phyloP scores from a whole-genome alignment of 2,888 invertebrate genomes.

The Crioceris asparagi region DNA sequence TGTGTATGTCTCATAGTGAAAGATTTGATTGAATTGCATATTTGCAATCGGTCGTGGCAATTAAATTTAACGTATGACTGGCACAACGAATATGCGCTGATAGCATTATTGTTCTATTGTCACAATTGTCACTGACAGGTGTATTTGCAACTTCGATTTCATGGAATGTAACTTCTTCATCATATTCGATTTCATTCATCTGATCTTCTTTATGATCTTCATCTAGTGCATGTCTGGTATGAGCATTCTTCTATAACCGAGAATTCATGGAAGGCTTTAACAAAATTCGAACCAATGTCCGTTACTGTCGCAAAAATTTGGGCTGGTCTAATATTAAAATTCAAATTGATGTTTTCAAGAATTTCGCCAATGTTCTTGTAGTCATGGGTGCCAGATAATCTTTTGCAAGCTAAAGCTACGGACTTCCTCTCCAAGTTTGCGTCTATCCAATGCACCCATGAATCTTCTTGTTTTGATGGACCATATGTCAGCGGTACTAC shows the following conservation, averaged over 20 bases:
- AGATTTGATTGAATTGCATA: too few species aligned
- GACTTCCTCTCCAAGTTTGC: conserved; percentile 10
- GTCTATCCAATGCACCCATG: conserved; percentile 6
- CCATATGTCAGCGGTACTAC: conserved; percentile 9
- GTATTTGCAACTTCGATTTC: too few species aligned
- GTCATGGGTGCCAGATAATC: conserved; percentile 12
- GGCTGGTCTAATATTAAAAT: conserved; percentile 5
- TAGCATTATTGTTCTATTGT: too few species aligned
- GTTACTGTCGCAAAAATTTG: conserved; percentile 12
- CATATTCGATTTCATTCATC: background rate
- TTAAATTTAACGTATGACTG: too few species aligned
- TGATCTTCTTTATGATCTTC: conserved; percentile 7
- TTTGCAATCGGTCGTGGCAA: too few species aligned
- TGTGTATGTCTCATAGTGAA: too few species aligned
- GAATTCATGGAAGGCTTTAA: conserved; percentile 14
- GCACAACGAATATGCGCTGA: too few species aligned
- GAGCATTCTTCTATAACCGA: conserved; percentile 3
- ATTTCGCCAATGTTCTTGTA: conserved; percentile 13
- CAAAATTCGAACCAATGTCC: conserved; percentile 13
- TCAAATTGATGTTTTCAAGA: conserved; percentile 10
- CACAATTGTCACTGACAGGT: too few species aligned
- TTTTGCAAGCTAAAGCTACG: conserved; percentile 11
- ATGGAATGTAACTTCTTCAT: conserved; percentile 5
- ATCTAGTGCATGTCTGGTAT: too few species aligned
- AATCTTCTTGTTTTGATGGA: conserved; percentile 10